A percentile compares a stretch with the other conserved stretches of the same genome.
These are phyloP conservation scores for Globodera ellingtonae DNA, from an alignment of 1,140 invertebrate genomes.

Conservation along the genomic window DNA sequence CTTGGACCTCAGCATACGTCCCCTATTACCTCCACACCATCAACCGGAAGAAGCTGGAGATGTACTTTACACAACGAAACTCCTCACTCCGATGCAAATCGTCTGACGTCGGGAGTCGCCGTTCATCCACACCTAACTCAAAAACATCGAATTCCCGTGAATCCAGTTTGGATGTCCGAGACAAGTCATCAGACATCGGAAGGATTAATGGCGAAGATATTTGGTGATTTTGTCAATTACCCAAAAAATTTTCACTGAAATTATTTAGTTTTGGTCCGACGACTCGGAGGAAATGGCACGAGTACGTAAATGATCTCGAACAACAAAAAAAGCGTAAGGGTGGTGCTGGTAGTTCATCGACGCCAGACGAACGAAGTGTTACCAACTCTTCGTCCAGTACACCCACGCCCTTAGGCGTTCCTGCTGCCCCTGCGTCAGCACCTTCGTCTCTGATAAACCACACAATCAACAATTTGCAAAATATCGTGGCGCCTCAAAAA, in stretches of 20 bases:
- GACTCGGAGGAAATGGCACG: slow-evolving; percentile 57
- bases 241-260: slow-evolving; percentile 9
- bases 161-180: slow-evolving; percentile 25
- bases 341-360: slow-evolving; percentile 27
- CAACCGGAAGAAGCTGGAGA: slow-evolving; percentile 53
- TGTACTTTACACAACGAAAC: slow-evolving; percentile 41
- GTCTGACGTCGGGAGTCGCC: slow-evolving; percentile 26
- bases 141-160: slow-evolving; percentile 50
- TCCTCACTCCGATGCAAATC: slow-evolving; percentile 26
- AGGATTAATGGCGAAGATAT: slow-evolving; percentile 32
- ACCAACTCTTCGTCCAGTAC: slow-evolving; percentile 15
- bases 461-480: neutral
- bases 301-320: slow-evolving; percentile 49
- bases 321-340: slow-evolving; percentile 43
- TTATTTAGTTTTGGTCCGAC: slow-evolving; percentile 51
- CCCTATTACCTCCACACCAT: slow-evolving; percentile 62
- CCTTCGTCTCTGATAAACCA: neutral
- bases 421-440: neutral
- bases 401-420: neutral
- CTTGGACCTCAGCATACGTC: slow-evolving; percentile 60
- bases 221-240: neutral
- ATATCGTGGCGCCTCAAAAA: neutral
- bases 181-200: slow-evolving; percentile 1
- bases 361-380: slow-evolving; percentile 28
- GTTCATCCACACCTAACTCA: slow-evolving; percentile 51